Evolutionary conservation across 2,888 invertebrate species (phyloP).

Genomic region (Drosophila heteroneura): DNA sequence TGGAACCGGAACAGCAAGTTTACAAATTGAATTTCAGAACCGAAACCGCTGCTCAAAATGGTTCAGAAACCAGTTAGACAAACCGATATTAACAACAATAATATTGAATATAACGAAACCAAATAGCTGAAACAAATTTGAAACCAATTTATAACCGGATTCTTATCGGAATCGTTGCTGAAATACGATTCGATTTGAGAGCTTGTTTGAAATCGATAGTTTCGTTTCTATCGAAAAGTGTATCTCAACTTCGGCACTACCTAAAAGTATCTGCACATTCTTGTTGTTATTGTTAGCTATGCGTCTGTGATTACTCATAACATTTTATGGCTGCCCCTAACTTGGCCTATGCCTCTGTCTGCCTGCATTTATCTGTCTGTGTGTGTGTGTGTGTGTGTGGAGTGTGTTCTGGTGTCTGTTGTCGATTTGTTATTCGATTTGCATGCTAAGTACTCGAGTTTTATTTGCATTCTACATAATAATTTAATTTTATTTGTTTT

Average conservation of each 20-base stretch:
- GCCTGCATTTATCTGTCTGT: background rate
- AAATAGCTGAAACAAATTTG: background rate
- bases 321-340: slow-evolving; percentile 45
- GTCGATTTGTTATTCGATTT: slow-evolving; percentile 68
- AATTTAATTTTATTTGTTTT: slow-evolving; percentile 79
- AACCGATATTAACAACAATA: background rate
- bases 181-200: background rate
- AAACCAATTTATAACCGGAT: background rate
- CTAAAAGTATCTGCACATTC: background rate
- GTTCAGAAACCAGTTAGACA: background rate
- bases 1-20: background rate
- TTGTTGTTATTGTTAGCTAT: slow-evolving; percentile 56
- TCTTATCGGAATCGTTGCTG: background rate
- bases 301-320: slow-evolving; percentile 77
- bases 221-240: slow-evolving; percentile 6
- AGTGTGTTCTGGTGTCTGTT: slow-evolving; percentile 15
- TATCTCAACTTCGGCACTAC: slow-evolving; percentile 2
- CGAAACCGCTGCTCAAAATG: background rate
- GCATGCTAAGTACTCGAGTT: slow-evolving; percentile 67
- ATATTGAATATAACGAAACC: background rate
- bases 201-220: background rate
- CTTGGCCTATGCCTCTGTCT: slow-evolving; percentile 16
- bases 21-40: background rate
- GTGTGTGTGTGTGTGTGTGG: background rate
- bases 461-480: slow-evolving; percentile 79